phyloP scores from a whole-genome alignment of 2,888 invertebrate genomes.

The Caenorhabditis panamensis region DNA sequence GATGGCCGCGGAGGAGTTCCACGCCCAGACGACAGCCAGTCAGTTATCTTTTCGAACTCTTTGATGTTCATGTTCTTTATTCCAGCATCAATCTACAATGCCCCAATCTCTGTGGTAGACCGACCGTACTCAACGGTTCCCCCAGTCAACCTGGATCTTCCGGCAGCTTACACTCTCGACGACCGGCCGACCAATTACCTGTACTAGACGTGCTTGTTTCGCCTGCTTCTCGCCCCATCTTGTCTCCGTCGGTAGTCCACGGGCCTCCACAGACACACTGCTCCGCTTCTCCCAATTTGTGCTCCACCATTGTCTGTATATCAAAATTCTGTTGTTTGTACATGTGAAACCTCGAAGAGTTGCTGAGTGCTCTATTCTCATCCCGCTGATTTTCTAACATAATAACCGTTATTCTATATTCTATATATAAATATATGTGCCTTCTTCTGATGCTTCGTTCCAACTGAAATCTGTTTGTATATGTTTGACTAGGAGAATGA shows the following conservation, averaged over 20 bases:
- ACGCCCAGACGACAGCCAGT: conserved; percentile 75
- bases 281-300: conserved; percentile 32
- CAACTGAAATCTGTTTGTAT: conserved; percentile 49
- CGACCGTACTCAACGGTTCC: conserved; percentile 74
- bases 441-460: conserved; percentile 51
- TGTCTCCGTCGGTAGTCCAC: conserved; percentile 55
- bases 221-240: conserved; percentile 44
- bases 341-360: conserved; percentile 57
- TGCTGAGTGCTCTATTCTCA: conserved; percentile 38
- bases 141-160: conserved; percentile 77
- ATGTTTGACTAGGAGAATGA: conserved; percentile 48
- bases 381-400: conserved; percentile 44
- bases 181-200: conserved; percentile 77
- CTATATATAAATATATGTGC: conserved; percentile 42
- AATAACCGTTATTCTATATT: conserved; percentile 35
- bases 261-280: conserved; percentile 51
- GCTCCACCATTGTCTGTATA: conserved; percentile 48
- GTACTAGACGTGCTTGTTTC: conserved; percentile 53
- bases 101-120: conserved; percentile 63
- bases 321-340: conserved; percentile 62
- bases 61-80: background rate
- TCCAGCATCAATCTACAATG: conserved; percentile 74
- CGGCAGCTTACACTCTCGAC: conserved; percentile 78
- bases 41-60: background rate
- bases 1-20: conserved; percentile 77